phyloP scores from a whole-genome alignment of 1,140 invertebrate genomes.

The Ruditapes philippinarum region DNA sequence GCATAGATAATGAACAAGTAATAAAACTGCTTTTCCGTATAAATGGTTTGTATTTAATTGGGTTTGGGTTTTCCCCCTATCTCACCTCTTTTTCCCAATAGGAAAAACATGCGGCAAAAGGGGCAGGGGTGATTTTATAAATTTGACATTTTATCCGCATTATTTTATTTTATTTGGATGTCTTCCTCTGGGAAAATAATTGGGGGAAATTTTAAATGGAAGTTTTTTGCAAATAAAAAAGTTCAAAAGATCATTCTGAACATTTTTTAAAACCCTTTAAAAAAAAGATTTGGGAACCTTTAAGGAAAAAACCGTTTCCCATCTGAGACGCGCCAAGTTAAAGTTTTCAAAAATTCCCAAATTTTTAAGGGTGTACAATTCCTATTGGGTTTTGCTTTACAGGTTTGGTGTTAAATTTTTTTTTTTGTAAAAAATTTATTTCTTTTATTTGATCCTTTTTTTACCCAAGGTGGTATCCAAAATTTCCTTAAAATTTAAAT shows the following conservation, averaged over 20 bases:
- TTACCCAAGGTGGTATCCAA: too few relatives aligned
- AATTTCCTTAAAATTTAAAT: too few relatives aligned
- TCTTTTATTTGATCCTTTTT: too few relatives aligned
- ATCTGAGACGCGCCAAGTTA: too few relatives aligned
- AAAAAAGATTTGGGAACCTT: too few relatives aligned
- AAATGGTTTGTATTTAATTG: neutral
- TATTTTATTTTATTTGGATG: neutral
- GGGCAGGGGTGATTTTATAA: neutral
- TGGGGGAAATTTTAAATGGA: neutral
- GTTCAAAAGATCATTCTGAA: neutral
- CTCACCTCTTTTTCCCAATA: neutral
- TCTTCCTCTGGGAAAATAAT: neutral
- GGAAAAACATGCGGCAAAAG: neutral
- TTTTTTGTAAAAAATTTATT: too few relatives aligned
- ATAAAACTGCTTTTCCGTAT: neutral
- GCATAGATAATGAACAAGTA: neutral
- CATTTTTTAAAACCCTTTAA: neutral
- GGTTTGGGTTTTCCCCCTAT: neutral
- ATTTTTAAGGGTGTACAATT: too few relatives aligned
- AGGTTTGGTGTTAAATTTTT: too few relatives aligned
- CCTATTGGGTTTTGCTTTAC: too few relatives aligned
- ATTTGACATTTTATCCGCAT: neutral
- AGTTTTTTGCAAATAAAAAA: neutral
- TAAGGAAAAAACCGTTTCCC: too few relatives aligned
- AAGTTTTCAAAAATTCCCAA: too few relatives aligned